Evolutionary conservation across 2,797 vertebrate genomes (phyloP).

Genomic region (Luscinia luscinia): DNA sequence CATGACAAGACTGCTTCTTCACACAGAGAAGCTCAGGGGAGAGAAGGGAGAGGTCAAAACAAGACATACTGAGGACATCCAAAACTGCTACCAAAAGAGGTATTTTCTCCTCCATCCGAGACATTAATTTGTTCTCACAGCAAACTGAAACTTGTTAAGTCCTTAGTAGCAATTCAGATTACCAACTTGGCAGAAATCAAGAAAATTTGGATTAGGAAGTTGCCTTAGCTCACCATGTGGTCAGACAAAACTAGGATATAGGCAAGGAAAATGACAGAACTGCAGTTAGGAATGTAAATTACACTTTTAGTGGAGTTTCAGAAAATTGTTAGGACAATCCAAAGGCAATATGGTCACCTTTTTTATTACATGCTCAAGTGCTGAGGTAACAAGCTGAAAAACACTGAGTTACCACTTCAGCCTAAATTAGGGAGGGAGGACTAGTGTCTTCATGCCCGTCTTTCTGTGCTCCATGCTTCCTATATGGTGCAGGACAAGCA

Average conservation of each 20-base stretch:
- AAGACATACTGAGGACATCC: not conserved
- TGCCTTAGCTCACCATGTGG: not conserved
- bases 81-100: not conserved
- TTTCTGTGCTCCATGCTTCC: not conserved
- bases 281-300: not conserved
- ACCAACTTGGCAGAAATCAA: not conserved
- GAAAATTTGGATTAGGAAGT: not conserved
- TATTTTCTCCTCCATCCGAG: not conserved
- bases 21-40: not conserved
- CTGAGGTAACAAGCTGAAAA: not conserved
- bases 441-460: not conserved
- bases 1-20: not conserved
- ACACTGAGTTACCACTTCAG: not conserved
- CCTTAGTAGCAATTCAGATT: not conserved
- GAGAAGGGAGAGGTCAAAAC: not conserved
- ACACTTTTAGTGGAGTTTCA: not conserved
- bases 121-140: not conserved
- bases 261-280: not conserved
- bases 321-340: not conserved
- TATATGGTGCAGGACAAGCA: not conserved
- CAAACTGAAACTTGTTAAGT: not conserved
- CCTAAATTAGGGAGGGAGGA: not conserved
- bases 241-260: not conserved
- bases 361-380: fast-evolving
- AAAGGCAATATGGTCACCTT: not conserved